Evolutionary conservation across 1,140 invertebrate genomes (phyloP), one percentile per base, ranked within the genome.

Genomic region (Whitmania pigra): DNA sequence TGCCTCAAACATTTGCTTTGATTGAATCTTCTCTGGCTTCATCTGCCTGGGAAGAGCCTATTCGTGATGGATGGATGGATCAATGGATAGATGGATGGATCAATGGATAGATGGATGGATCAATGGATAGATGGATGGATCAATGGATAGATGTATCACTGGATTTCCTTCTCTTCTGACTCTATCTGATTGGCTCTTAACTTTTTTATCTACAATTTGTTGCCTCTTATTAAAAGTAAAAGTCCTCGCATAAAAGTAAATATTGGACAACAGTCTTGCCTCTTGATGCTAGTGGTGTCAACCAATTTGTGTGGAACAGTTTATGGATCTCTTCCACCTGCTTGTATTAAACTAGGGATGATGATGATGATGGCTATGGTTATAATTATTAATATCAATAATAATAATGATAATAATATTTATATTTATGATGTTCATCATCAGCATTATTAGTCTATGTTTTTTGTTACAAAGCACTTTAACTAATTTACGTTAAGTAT

Each of bases 351-450:
- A 17, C 18, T 13, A 63, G 29, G 20, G 25, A 57, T 31, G 18
- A 63, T 31, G 18, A n/a, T 31, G 22, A 63, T 31, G 29, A 63
- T 31, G 0, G 11, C 13, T 4, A 63, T n/a, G 2, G 9, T 2
- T 57, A 9, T 11, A 25, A 63, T 25, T 63, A 17, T 2, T 63
- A 17, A 63, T 63, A 4, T 15, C 57, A 63, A 63, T 63, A 63
- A 63, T 63, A 63, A 17, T 63, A 63, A 7, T 31, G 2, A 63
- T 63, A 63, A 63, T 60, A 60, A 60, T 60, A 60, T 60, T 60
- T 60, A n/a, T 31, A 63, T 15, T 7, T 11, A 63, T 63, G 15
- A 49, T 49, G 0, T 0, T 49, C 9, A 49, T 49, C 15, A 49
- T 49, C 13, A 49, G 0, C 13, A 49, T 49, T 49, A 17, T 3